Evolutionary conservation across 2,113 vertebrate genomes (phyloP).

Genomic region (Peromyscus polionotus): DNA sequence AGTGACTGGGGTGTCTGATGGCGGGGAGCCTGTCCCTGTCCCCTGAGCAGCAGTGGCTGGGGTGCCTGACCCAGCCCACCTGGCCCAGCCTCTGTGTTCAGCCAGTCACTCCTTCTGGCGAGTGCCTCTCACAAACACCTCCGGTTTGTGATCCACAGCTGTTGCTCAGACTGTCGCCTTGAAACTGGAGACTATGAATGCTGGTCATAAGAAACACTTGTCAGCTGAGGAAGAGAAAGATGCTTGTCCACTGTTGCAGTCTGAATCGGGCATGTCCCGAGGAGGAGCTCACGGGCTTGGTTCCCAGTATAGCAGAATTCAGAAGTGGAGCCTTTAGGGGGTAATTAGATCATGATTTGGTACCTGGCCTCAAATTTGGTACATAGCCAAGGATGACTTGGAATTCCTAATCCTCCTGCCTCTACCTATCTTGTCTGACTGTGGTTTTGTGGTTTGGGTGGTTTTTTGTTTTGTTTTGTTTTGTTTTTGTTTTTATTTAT

Average conservation of each 20-base stretch:
- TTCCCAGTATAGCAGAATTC: not conserved
- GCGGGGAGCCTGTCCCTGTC: no score
- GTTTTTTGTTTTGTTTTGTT: no score
- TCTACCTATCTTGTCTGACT: not conserved
- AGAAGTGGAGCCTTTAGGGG: not conserved
- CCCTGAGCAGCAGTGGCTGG: no score
- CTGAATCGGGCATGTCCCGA: not conserved
- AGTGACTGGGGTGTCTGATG: no score
- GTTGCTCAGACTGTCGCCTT: not conserved
- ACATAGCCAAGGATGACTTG: not conserved
- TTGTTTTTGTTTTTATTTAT: no score
- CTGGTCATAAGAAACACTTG: constrained; percentile 34
- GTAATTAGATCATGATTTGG: not conserved
- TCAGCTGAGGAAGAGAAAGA: not conserved
- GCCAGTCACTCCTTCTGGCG: not conserved
- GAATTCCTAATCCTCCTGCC: not conserved
- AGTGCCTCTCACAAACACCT: not conserved
- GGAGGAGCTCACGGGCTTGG: not conserved
- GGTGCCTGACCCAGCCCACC: not conserved
- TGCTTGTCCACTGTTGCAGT: not conserved
- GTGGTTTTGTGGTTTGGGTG: no score
- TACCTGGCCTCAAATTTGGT: not conserved
- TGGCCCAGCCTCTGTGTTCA: not conserved
- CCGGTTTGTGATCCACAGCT: not conserved
- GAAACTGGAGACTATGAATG: not conserved